These are phyloP conservation scores for Probaryconus sp. DNA, from an alignment of 1,140 invertebrate genomes.

Conservation along the genomic window DNA sequence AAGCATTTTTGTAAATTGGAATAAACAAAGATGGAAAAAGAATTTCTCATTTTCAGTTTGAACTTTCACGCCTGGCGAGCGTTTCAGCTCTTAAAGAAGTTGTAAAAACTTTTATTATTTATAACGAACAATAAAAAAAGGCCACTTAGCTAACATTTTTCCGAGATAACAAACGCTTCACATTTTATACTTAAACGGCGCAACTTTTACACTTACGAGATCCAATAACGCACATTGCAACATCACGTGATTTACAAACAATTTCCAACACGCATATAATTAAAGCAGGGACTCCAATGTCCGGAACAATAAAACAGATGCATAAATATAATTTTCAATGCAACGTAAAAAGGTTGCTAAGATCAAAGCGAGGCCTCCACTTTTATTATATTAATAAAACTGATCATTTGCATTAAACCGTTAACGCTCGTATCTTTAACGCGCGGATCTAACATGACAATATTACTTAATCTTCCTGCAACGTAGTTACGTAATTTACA, in stretches of 20 bases:
- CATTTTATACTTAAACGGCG: too few species aligned
- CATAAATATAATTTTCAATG: conserved; percentile 3
- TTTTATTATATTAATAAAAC: conserved; percentile 47
- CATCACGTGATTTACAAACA: conserved; percentile 25
- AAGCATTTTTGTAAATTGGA: too few species aligned
- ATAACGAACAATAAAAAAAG: too few species aligned
- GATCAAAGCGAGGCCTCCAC: conserved; percentile 10
- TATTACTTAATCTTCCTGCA: conserved; percentile 42
- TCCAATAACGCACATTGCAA: conserved; percentile 13
- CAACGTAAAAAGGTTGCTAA: conserved; percentile 2
- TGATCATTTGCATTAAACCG: conserved; percentile 32
- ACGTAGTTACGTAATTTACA: conserved; percentile 51
- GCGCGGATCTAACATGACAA: conserved; percentile 32
- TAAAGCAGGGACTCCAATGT: conserved; percentile 6
- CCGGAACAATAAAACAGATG: conserved; percentile 10
- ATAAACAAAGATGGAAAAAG: too few species aligned
- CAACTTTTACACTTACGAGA: too few species aligned
- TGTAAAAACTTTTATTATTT: too few species aligned
- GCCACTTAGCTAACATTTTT: too few species aligned
- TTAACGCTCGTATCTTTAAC: conserved; percentile 18
- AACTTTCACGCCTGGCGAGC: too few species aligned
- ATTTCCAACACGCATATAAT: conserved; percentile 30
- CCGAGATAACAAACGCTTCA: too few species aligned
- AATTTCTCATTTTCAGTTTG: too few species aligned
- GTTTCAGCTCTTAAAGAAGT: too few species aligned